phyloP scores from a whole-genome alignment of 2,888 invertebrate genomes.

The Junonia oenone region DNA sequence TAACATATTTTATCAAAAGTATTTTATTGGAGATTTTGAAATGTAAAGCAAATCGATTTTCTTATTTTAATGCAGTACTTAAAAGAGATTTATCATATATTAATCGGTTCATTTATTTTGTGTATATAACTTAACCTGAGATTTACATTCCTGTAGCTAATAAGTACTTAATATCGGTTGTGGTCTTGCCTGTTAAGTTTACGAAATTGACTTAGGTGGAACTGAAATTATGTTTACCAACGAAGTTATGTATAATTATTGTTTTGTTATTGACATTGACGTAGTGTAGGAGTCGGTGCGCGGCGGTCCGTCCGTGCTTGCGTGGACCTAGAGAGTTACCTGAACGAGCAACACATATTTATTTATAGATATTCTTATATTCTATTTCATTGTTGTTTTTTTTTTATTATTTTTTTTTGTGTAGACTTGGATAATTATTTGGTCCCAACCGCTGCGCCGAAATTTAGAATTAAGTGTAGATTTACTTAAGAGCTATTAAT shows the following conservation, averaged over 20 bases:
- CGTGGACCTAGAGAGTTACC: slow-evolving; percentile 72
- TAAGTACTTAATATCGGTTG: slow-evolving; percentile 81
- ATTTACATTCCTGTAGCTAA: slow-evolving; percentile 71
- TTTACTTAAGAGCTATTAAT: slow-evolving; percentile 64
- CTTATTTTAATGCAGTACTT: slow-evolving; percentile 4
- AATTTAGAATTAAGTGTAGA: slow-evolving; percentile 51
- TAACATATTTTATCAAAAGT: background rate
- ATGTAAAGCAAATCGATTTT: background rate
- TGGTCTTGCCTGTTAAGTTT: slow-evolving; percentile 81
- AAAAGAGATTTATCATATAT: slow-evolving; percentile 4
- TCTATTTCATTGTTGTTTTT: slow-evolving; percentile 70
- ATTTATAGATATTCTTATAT: slow-evolving; percentile 70
- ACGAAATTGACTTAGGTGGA: slow-evolving; percentile 71
- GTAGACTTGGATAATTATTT: slow-evolving; percentile 35
- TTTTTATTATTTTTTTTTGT: slow-evolving; percentile 43
- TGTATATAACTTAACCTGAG: slow-evolving; percentile 17
- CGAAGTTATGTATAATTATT: slow-evolving; percentile 59
- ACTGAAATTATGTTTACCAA: slow-evolving; percentile 77
- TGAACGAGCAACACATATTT: slow-evolving; percentile 68
- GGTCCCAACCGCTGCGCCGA: slow-evolving; percentile 61
- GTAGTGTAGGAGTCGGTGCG: slow-evolving; percentile 48
- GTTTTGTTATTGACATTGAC: slow-evolving; percentile 62
- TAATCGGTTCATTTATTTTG: slow-evolving; percentile 9
- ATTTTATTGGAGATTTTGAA: background rate
- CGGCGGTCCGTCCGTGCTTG: slow-evolving; percentile 53